A percentile compares a stretch with the other conserved stretches of the same genome.
Conservation (phyloP, 2,113 vertebrate species). For the Ploceus nigricollis region DNA sequence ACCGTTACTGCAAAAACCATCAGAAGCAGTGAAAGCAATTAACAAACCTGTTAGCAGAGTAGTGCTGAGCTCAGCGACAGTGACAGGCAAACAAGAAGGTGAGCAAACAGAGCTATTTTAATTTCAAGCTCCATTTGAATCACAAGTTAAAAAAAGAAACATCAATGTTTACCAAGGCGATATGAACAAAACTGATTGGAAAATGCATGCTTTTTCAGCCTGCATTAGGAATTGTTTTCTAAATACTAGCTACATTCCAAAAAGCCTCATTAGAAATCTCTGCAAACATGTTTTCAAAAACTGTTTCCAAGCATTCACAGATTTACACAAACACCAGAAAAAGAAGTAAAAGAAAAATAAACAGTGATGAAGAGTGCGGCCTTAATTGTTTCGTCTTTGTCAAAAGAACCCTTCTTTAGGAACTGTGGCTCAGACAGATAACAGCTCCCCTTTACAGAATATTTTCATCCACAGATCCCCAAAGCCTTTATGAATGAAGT, state of each 20-base stretch:
- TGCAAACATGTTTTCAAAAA: not conserved
- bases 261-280: not conserved
- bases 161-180: not conserved
- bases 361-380: not conserved
- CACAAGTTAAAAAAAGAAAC: not conserved
- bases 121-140: conserved; percentile 55
- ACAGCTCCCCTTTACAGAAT: not conserved
- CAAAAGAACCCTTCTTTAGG: not conserved
- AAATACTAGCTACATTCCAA: not conserved
- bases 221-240: not conserved
- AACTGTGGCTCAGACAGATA: not conserved
- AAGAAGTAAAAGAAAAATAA: not conserved
- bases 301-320: not conserved
- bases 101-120: conserved; percentile 22
- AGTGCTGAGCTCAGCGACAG: not conserved
- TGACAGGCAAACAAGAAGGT: not conserved
- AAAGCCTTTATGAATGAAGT: not conserved
- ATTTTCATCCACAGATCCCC: not conserved
- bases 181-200: not conserved
- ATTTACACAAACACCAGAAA: not conserved
- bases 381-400: not conserved
- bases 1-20: not conserved
- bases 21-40: not conserved
- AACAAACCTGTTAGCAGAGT: not conserved
- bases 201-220: not conserved